Percentiles rank a stretch among this genome's conserved stretches.
Evolutionary conservation across 2,797 vertebrate genomes (phyloP).

Genomic region (Enteromius afrohamiltoni): DNA sequence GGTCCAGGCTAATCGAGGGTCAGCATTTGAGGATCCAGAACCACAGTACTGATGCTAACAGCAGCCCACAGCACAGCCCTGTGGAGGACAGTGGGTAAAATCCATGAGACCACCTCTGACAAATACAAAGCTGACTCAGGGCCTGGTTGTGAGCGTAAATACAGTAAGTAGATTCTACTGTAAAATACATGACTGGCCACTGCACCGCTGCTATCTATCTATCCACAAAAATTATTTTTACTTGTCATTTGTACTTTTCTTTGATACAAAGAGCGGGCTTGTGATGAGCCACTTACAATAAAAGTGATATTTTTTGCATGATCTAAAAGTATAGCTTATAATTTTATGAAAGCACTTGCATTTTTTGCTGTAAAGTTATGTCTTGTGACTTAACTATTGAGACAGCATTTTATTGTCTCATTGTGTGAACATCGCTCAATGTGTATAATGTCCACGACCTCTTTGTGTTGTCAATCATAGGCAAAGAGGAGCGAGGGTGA

Average conservation of each 20-base stretch:
- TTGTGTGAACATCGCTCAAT: background rate
- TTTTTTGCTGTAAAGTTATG: background rate
- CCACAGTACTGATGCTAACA: conserved; percentile 45
- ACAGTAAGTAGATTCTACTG: background rate
- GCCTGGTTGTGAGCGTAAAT: background rate
- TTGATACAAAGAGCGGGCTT: background rate
- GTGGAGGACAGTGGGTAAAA: conserved; percentile 60
- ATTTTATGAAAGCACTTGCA: background rate
- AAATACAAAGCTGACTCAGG: conserved; percentile 13
- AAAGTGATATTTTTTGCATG: background rate
- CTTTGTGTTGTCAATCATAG: background rate
- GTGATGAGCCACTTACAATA: background rate
- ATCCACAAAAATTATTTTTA: background rate
- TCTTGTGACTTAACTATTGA: background rate
- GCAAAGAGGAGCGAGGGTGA: background rate
- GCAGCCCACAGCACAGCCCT: conserved; percentile 63
- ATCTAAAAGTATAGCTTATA: background rate
- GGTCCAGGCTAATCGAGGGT: conserved; percentile 36
- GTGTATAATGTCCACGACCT: conserved; percentile 5
- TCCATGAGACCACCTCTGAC: conserved; percentile 41
- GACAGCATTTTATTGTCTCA: background rate
- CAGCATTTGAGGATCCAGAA: conserved; percentile 23
- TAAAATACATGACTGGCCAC: background rate
- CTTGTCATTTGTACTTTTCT: background rate
- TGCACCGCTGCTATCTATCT: background rate